Conservation (phyloP, 2,797 vertebrate genomes). For the Tragopan temminckii region DNA sequence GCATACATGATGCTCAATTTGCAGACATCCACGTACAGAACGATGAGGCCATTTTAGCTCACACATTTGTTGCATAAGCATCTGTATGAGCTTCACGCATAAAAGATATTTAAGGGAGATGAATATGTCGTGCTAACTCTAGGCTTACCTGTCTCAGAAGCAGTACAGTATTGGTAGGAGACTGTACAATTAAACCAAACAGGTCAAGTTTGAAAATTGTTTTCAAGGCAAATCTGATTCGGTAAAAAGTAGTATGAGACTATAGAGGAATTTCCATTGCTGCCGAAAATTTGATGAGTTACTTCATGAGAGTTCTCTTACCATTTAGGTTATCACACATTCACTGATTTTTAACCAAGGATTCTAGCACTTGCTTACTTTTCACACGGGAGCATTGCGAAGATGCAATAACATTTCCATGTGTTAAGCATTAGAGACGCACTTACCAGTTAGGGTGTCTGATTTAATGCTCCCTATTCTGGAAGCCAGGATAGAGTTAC, state of each 20-base stretch:
- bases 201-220: background rate
- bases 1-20: background rate
- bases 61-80: background rate
- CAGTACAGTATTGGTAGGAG: background rate
- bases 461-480: constrained; percentile 54
- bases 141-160: background rate
- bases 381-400: background rate
- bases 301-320: background rate
- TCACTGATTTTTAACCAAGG: background rate
- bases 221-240: background rate
- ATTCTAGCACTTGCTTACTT: background rate
- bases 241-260: background rate
- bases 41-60: background rate
- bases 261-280: background rate
- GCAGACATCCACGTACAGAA: rapidly evolving
- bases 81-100: background rate
- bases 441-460: background rate
- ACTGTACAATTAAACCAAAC: background rate
- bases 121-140: background rate
- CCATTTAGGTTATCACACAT: background rate
- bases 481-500: constrained; percentile 30
- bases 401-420: background rate
- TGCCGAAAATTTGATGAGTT: background rate
- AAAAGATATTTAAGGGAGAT: background rate
- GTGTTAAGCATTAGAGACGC: constrained; percentile 20